Percentiles rank a stretch among this genome's conserved stretches.
These are phyloP conservation scores for Congeria kusceri DNA, from an alignment of 2,888 invertebrate species.

Conservation along the genomic window DNA sequence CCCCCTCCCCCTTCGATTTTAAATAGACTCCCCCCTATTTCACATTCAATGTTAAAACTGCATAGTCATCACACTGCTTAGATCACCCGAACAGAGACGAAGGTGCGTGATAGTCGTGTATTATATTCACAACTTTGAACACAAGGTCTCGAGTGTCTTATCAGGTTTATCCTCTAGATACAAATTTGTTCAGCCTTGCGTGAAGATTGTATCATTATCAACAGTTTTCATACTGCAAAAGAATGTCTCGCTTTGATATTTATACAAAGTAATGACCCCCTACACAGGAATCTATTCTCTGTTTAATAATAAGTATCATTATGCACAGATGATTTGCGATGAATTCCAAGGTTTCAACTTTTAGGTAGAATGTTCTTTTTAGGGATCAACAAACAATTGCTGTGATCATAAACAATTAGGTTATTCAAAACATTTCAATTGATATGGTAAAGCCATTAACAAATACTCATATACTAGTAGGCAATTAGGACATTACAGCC, in stretches of 20 bases:
- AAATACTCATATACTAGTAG: background rate
- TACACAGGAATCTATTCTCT: background rate
- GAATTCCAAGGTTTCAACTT: background rate
- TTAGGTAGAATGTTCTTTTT: background rate
- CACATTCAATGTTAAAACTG: background rate
- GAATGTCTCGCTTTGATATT: background rate
- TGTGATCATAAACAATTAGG: conserved; percentile 30
- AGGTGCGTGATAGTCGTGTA: background rate
- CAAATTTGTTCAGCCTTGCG: background rate
- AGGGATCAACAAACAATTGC: conserved; percentile 28
- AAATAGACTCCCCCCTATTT: no score
- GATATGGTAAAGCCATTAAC: conserved; percentile 39
- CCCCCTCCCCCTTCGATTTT: no score
- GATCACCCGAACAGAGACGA: background rate
- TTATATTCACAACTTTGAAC: background rate
- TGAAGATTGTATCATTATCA: conserved; percentile 2
- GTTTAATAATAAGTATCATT: background rate
- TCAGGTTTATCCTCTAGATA: background rate
- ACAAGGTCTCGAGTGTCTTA: background rate
- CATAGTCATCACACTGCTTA: conserved; percentile 1
- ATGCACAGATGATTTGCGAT: background rate
- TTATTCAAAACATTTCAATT: conserved; percentile 33
- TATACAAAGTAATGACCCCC: background rate
- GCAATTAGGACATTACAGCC: no score
- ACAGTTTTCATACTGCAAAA: background rate